Evolutionary conservation across 2,113 vertebrate species (phyloP), one percentile per base, ranked within the genome.

Genomic region (Columba livia): DNA sequence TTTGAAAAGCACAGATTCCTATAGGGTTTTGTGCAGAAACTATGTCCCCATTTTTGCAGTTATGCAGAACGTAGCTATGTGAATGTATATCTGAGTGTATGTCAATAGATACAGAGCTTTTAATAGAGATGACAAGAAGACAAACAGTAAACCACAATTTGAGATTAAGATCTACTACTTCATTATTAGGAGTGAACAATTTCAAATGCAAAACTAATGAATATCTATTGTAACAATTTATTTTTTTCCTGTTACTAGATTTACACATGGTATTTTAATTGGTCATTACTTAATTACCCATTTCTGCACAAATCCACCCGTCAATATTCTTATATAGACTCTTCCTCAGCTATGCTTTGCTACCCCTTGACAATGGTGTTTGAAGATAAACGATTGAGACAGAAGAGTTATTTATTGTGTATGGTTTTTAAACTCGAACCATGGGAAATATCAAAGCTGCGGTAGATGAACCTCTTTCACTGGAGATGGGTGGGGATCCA

Each of bases 201-300:
- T 96, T 97, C 42, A 96, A 93, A 97, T 94, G 87, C 79, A 95
- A 95, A 95, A 90, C 83, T 91, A 97, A 97, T 94, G 81, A 95
- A 95, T 38, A 47, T 61, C 66, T 97, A 94, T 77, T 31, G 34
- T 88, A 94, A 75, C 79, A 94, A 93, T 84, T 83, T 57, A 14
- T 42, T 62, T 89, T 47, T 47, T 82, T 71, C 53, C 69, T 77
- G 58, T 67, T 79, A 72, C 67, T 66, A 79, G 50, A 90, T 80
- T 95, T 97, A 88, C 62, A 94, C 92, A 88, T 90, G 70, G 65
- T 74, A 64, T 94, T 93, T 79, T 90, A 96, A 96, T 96, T 90
- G 79, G 79, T 85, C 93, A 86, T 96, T 97, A 97, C 94, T 96
- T 96, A 97, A 97, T 96, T 94, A 96, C 89, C 72, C 74, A 69